A percentile compares a stretch with the other conserved stretches of the same genome.
Evolutionary conservation across 2,113 vertebrate species (phyloP).

Genomic region (Gavialis gangeticus): DNA sequence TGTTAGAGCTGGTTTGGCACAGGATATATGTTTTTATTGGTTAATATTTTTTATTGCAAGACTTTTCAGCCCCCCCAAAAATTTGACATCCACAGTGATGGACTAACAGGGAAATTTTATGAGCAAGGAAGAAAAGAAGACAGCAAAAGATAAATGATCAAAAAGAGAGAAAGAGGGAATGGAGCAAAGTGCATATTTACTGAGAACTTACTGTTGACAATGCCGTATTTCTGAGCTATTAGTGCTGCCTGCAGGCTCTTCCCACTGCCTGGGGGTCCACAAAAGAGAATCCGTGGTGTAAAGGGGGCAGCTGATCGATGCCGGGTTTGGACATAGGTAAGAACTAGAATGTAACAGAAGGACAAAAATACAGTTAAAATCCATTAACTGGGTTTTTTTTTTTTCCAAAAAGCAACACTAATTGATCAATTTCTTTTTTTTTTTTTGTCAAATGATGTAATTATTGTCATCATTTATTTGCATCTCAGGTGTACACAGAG

Average conservation of each 20-base stretch:
- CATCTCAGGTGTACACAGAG: not conserved
- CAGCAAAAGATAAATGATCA: not conserved
- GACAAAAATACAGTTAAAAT: not conserved
- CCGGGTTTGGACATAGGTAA: slow-evolving; percentile 81
- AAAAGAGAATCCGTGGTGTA: slow-evolving; percentile 88
- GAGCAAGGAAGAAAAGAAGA: not conserved
- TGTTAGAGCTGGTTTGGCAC: not conserved
- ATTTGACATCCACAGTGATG: not conserved
- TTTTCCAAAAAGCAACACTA: rapidly evolving
- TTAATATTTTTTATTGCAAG: not conserved
- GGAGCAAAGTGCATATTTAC: slow-evolving; percentile 58
- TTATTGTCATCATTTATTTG: not conserved
- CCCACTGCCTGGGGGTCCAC: slow-evolving; percentile 90
- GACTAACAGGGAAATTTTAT: not conserved
- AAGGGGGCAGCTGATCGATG: slow-evolving; percentile 81
- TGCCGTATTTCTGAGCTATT: slow-evolving; percentile 87
- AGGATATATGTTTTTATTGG: not conserved
- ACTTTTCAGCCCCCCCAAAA: not conserved
- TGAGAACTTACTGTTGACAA: slow-evolving; percentile 87
- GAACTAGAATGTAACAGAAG: slow-evolving; percentile 68
- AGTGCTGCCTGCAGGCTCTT: slow-evolving; percentile 89
- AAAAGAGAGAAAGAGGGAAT: slow-evolving; percentile 5
- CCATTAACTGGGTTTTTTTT: not conserved
- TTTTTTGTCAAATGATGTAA: not conserved
- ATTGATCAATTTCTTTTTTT: not conserved